These are phyloP conservation scores for Drosophila micromelanica DNA, from an alignment of 1,140 invertebrate genomes.

Conservation along the genomic window DNA sequence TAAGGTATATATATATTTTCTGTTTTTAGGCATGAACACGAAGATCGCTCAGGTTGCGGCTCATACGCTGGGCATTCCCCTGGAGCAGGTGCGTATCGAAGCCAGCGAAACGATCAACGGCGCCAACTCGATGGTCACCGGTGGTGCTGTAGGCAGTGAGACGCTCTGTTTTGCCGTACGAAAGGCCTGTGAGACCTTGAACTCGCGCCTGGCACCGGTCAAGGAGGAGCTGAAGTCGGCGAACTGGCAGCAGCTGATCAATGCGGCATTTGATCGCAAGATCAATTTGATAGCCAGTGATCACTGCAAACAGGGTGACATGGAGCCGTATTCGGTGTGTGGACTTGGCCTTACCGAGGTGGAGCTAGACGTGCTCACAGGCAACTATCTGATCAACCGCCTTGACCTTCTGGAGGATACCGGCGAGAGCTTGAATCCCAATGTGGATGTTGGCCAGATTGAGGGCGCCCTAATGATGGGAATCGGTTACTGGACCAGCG, in stretches of 20 bases:
- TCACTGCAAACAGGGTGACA: constrained; percentile 85
- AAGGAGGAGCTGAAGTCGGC: constrained; percentile 86
- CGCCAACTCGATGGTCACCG: constrained; percentile 88
- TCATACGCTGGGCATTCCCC: constrained; percentile 89
- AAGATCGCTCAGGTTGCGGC: constrained; percentile 91
- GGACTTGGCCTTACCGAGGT: constrained; percentile 88
- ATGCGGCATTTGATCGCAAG: constrained; percentile 86
- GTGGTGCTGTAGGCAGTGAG: constrained; percentile 90
- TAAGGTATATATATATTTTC: background rate
- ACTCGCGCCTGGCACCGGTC: constrained; percentile 87
- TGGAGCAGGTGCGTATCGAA: constrained; percentile 89
- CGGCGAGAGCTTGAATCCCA: constrained; percentile 90
- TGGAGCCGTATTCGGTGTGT: constrained; percentile 86
- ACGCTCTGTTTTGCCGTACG: constrained; percentile 87
- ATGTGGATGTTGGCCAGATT: constrained; percentile 93
- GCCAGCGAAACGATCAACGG: constrained; percentile 88
- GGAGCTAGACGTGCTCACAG: constrained; percentile 91
- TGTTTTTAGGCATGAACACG: constrained; percentile 86
- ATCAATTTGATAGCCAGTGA: constrained; percentile 88
- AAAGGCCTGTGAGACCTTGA: constrained; percentile 88
- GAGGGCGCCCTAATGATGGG: constrained; percentile 93
- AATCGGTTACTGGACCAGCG: constrained; percentile 90
- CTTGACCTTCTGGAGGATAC: constrained; percentile 91
- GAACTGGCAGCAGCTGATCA: constrained; percentile 88
- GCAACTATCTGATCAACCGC: constrained; percentile 87